A percentile compares a stretch with the other conserved stretches of the same genome.
Conservation (phyloP, 2,113 vertebrate genomes). For the Tangachromis dhanisi region DNA sequence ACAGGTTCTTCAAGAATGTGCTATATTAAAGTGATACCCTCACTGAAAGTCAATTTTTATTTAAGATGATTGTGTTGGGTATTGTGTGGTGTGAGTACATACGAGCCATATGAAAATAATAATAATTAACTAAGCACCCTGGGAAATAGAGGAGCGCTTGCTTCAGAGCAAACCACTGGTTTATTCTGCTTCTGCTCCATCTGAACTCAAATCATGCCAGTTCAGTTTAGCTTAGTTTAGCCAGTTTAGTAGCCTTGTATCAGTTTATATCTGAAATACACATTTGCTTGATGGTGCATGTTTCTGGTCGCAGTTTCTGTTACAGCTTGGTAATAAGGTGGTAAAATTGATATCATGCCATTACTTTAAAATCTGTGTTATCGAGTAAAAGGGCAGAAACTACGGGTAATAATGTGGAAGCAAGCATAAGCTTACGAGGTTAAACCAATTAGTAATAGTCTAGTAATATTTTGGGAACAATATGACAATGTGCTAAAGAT, state of each 20-base stretch:
- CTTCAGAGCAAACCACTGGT: not conserved
- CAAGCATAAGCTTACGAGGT: not conserved
- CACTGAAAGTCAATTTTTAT: not conserved
- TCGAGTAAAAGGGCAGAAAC: not conserved
- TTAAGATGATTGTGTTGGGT: not conserved
- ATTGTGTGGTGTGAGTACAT: not conserved
- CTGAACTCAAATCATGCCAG: not conserved
- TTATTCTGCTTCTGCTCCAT: not conserved
- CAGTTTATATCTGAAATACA: not conserved
- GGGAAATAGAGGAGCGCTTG: not conserved
- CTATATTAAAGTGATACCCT: not conserved
- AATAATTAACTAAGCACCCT: not conserved
- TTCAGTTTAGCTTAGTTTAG: not conserved
- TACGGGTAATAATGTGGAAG: not conserved
- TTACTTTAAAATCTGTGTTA: not conserved
- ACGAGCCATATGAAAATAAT: not conserved
- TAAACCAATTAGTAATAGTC: not conserved
- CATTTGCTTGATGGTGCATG: not conserved
- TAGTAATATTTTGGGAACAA: not conserved
- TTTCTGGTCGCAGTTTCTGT: not conserved
- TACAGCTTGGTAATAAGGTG: rapidly evolving
- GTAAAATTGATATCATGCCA: not conserved
- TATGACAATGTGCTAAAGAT: not conserved
- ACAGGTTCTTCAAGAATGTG: not conserved
- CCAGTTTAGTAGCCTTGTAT: not conserved